phyloP scores from a whole-genome alignment of 2,888 invertebrate genomes.

The Pardosa pseudoannulata region DNA sequence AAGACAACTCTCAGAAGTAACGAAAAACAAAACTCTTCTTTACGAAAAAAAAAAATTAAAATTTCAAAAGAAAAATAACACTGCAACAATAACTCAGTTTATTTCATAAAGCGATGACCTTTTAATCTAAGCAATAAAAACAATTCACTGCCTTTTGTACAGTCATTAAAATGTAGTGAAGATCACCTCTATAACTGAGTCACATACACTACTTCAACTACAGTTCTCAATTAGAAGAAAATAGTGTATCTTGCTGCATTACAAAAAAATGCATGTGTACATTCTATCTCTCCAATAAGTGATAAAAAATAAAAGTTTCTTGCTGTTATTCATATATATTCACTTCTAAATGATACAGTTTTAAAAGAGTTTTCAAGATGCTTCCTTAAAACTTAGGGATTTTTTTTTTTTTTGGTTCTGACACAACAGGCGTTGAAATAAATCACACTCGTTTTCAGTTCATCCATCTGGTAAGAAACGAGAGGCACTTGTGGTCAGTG shows the following conservation, averaged over 20 bases:
- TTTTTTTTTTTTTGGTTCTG: too few species aligned
- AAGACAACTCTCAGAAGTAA: too few species aligned
- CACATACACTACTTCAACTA: background rate
- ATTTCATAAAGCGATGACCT: background rate
- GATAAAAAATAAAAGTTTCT: too few species aligned
- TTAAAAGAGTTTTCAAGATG: too few species aligned
- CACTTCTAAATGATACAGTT: too few species aligned
- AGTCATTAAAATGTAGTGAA: background rate
- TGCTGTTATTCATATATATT: too few species aligned
- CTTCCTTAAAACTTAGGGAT: too few species aligned
- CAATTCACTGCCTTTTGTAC: background rate
- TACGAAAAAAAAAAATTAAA: background rate
- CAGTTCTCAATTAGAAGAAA: conserved; percentile 1
- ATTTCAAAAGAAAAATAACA: background rate
- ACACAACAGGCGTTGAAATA: background rate
- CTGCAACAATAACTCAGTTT: background rate
- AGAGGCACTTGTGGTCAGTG: conserved; percentile 67
- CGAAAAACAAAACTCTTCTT: too few species aligned
- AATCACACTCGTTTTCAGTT: background rate
- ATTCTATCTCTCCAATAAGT: too few species aligned
- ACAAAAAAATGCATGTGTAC: background rate
- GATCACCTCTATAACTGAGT: background rate
- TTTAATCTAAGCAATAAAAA: conserved; percentile 1
- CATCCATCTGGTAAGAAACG: background rate
- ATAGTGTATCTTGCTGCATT: conserved; percentile 9